Conservation (phyloP, 2,797 vertebrate genomes). For the Anabas testudineus region DNA sequence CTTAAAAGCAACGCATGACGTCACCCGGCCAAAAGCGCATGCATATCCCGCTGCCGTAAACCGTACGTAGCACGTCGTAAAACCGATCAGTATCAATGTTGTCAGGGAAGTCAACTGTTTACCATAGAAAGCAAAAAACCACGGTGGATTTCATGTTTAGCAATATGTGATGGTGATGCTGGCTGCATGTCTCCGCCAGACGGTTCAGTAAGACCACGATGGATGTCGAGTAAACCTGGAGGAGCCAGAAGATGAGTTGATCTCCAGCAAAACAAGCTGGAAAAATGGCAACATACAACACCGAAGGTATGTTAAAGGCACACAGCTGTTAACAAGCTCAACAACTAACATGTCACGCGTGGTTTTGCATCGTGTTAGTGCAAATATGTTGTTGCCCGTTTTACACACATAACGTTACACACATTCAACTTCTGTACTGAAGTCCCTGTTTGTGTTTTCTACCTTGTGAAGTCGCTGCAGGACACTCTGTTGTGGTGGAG, state of each 20-base stretch:
- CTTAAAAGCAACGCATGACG: constrained; percentile 35
- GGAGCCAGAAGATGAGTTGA: constrained; percentile 58
- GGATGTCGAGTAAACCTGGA: background rate
- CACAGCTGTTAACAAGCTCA: background rate
- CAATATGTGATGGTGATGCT: background rate
- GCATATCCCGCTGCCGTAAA: constrained; percentile 64
- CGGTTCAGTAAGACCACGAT: background rate
- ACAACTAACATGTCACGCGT: background rate
- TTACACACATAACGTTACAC: too few species aligned
- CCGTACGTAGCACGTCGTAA: constrained; percentile 55
- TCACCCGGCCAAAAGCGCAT: constrained; percentile 5
- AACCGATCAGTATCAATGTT: constrained; percentile 34
- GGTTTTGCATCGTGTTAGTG: background rate
- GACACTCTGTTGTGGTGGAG: constrained; percentile 89
- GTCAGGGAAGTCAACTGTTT: constrained; percentile 33
- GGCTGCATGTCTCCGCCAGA: background rate
- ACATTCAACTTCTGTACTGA: background rate
- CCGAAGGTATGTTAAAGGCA: constrained; percentile 73
- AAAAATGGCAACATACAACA: constrained; percentile 82
- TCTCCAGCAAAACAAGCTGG: constrained; percentile 37
- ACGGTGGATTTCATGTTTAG: background rate
- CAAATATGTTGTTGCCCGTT: background rate
- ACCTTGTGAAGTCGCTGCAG: constrained; percentile 67
- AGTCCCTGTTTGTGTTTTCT: constrained; percentile 12
- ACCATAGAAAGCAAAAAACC: background rate